Percentiles rank a stretch among this genome's conserved stretches.
Conservation (phyloP, 1,140 invertebrate genomes). For the Eupeodes corollae region DNA sequence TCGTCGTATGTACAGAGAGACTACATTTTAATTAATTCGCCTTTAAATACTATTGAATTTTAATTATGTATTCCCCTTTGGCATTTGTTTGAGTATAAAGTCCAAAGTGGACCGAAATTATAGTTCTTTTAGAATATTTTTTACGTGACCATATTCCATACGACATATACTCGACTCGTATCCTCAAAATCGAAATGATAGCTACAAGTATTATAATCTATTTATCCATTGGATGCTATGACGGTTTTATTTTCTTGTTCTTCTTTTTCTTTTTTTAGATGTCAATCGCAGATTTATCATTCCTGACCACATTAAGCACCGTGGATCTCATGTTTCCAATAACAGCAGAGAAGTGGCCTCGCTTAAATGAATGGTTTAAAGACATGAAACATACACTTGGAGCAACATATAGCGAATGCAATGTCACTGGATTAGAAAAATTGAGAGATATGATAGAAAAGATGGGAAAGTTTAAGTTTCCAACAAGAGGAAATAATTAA, state of each 20-base stretch:
- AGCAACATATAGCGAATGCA: conserved; percentile 15
- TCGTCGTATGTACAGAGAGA: too few relatives aligned
- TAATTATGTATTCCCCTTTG: too few relatives aligned
- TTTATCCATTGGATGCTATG: background rate
- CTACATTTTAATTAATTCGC: too few relatives aligned
- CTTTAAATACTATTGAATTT: too few relatives aligned
- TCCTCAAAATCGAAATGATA: too few relatives aligned
- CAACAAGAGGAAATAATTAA: background rate
- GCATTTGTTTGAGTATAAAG: too few relatives aligned
- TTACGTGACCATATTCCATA: too few relatives aligned
- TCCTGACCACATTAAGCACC: conserved; percentile 34
- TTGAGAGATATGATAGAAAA: conserved; percentile 17
- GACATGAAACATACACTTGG: conserved; percentile 22
- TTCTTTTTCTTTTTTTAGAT: conserved; percentile 13
- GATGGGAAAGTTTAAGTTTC: conserved; percentile 27
- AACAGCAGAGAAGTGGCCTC: conserved; percentile 16
- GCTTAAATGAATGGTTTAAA: conserved; percentile 21
- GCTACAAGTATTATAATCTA: too few relatives aligned
- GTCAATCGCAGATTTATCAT: conserved; percentile 31
- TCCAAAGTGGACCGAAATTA: too few relatives aligned
- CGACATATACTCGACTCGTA: too few relatives aligned
- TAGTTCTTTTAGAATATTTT: too few relatives aligned
- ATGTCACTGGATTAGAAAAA: conserved; percentile 22
- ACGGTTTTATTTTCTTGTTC: conserved; percentile 12
- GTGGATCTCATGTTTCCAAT: conserved; percentile 35